phyloP scores from a whole-genome alignment of 1,140 invertebrate species.

The Cydia strobilella region DNA sequence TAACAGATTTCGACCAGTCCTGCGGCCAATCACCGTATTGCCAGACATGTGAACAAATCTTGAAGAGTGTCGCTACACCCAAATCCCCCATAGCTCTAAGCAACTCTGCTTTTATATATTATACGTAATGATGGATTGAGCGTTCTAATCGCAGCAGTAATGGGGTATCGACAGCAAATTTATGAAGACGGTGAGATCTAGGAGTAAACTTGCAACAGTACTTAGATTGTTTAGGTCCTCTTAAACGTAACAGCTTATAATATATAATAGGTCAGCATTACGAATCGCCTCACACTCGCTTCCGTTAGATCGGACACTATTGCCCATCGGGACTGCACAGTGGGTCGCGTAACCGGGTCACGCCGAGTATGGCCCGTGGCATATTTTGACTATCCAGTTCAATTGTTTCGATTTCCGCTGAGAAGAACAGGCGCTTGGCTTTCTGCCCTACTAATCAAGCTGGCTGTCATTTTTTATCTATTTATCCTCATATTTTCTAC shows the following conservation, averaged over 20 bases:
- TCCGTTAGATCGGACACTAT: slow-evolving; percentile 76
- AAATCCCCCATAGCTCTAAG: too few relatives aligned
- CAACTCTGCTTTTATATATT: too few relatives aligned
- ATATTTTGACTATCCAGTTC: slow-evolving; percentile 22
- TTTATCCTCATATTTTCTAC: neutral
- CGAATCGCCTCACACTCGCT: slow-evolving; percentile 54
- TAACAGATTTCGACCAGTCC: too few relatives aligned
- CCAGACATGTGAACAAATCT: too few relatives aligned
- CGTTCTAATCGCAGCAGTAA: too few relatives aligned
- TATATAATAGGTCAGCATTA: slow-evolving; percentile 40
- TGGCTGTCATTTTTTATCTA: neutral
- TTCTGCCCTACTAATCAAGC: neutral
- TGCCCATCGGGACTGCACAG: slow-evolving; percentile 59
- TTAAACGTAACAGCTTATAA: slow-evolving; percentile 2
- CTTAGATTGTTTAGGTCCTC: too few relatives aligned
- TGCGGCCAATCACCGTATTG: too few relatives aligned
- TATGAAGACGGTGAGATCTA: too few relatives aligned
- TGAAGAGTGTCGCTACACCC: too few relatives aligned
- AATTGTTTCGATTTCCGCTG: slow-evolving; percentile 23
- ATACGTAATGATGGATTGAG: too few relatives aligned
- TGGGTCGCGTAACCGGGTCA: slow-evolving; percentile 41
- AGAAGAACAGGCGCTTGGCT: neutral
- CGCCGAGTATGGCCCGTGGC: slow-evolving; percentile 1
- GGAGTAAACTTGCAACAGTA: too few relatives aligned
- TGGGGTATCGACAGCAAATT: too few relatives aligned